Base-by-base conservation (phyloP, 1,140 invertebrate species). In the Chionoecetes opilio region DNA sequence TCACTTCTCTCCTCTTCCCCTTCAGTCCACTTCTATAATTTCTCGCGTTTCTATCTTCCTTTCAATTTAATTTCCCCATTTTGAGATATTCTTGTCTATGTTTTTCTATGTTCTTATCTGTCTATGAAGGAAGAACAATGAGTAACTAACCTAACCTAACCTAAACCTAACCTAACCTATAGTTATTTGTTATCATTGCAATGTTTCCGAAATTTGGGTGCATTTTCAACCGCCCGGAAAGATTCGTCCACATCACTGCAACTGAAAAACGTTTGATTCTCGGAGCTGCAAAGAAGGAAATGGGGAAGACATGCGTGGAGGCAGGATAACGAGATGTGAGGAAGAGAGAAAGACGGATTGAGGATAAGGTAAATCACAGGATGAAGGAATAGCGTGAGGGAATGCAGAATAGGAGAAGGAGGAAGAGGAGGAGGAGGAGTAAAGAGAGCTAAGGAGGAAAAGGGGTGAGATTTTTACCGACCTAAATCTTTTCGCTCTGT, bases 401-500 rank as follows among this genome's bases (percentile, higher is more conserved):
- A 87, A 32, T 11, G 82, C 8, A n/a, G n/a, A 84, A 11, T 32
- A 37, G 87, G 87, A 31, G 14, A 89, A 32, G 35, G 87, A 38
- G 87, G n/a, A 38, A 21, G 87, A 89, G 5, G 29, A 35, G 6
- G n/a, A 17, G 0, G 34, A 31, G 87, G 87, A 89, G 34, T 5
- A 38, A 38, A 89, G 87, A 21, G 31, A 11, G 26, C n/a, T 75
- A 38, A 41, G 87, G 14, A 89, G 87, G 14, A 89, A 41, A n/a
- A 38, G 37, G 87, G 41, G 21, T 5, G 87, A 17, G 87, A 38
- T 75, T 75, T 75, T 75, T 75, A 26, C 63, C 63, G 63, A 38
- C 37, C 32, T 37, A 88, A 88, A 38, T 35, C 86, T 88, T 88
- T 21, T 41, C 86, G 37, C n/a, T 88, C 86, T 88, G 86, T 88